phyloP scores from a whole-genome alignment of 2,113 vertebrate genomes.

The Paradoxurus hermaphroditus region DNA sequence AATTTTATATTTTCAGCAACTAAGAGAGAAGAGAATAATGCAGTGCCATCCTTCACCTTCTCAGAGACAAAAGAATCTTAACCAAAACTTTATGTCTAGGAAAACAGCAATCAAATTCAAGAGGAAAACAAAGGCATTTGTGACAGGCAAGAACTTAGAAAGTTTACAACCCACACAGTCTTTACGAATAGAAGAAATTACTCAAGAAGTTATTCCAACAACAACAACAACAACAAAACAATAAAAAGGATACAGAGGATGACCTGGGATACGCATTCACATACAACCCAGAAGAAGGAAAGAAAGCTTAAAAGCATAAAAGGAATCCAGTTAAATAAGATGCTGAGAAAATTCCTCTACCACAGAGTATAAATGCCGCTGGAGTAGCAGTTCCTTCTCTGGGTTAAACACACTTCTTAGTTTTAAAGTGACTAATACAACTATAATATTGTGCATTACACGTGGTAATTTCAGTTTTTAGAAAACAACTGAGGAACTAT shows the following conservation, averaged over 20 bases:
- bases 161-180: not conserved
- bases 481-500: not conserved
- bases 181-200: slow-evolving; percentile 45
- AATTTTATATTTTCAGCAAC: slow-evolving; percentile 8
- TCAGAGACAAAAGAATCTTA: not conserved
- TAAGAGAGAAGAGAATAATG: not conserved
- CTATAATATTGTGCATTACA: not conserved
- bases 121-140: not conserved
- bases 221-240: not conserved
- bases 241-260: not conserved
- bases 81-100: not conserved
- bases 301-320: slow-evolving; percentile 12
- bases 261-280: not conserved
- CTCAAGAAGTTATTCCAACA: not conserved
- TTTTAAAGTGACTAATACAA: not conserved
- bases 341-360: not conserved
- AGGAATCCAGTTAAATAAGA: not conserved
- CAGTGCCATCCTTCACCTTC: not conserved
- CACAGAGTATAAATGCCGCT: not conserved
- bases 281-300: not conserved
- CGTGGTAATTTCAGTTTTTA: not conserved
- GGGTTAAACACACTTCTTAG: not conserved
- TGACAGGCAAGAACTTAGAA: not conserved
- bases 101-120: slow-evolving; percentile 15
- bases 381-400: not conserved